Evolutionary conservation across 2,888 invertebrate species (phyloP), one percentile per base, ranked within the genome.

Genomic region (Lasioglossum pauxillum): DNA sequence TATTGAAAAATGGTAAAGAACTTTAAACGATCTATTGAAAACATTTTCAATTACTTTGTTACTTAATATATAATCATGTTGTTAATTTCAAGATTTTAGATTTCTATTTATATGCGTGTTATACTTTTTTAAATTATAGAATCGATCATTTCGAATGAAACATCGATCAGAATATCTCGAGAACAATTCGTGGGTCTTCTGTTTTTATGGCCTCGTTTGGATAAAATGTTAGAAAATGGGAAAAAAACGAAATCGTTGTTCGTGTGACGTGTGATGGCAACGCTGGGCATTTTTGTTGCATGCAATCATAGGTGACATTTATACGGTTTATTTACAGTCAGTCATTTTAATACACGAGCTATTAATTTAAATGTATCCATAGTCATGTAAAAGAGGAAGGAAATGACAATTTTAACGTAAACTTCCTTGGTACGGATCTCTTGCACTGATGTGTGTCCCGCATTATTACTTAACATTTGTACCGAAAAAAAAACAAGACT

Each of bases 301-400:
- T 31, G 86, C 87, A 86, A 83, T 83, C 16, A 79, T 87, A 86
- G 87, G 87, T 87, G 86, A 76, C 87, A 87, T 87, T 87, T 87
- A 75, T 86, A 83, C 87, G 83, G 71, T 83, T 86, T 82, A 71
- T 60, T 57, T 8, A 67, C 67, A 49, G 81, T 83, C 83, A 83
- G n/a, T 57, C 49, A 2, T 57, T 83, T 86, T 81, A 83, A 78
- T 78, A 72, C 67, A 82, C 46, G 53, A 78, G 53, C 57, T 85
- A 78, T 64, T 19, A 23, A 72, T 82, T 85, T 72, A 80, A 76
- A 83, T 81, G 73, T 85, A 85, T 81, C 76, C 81, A 57, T 75
- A 78, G 57, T 69, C 35, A 72, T 82, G 86, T 82, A 60, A 78
- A 87, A 87, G 77, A 78, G 86, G 82, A 82, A 85, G 85, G 73